A percentile compares a stretch with the other conserved stretches of the same genome.
phyloP scores from a whole-genome alignment of 1,140 invertebrate genomes.

The Listronotus oregonensis region DNA sequence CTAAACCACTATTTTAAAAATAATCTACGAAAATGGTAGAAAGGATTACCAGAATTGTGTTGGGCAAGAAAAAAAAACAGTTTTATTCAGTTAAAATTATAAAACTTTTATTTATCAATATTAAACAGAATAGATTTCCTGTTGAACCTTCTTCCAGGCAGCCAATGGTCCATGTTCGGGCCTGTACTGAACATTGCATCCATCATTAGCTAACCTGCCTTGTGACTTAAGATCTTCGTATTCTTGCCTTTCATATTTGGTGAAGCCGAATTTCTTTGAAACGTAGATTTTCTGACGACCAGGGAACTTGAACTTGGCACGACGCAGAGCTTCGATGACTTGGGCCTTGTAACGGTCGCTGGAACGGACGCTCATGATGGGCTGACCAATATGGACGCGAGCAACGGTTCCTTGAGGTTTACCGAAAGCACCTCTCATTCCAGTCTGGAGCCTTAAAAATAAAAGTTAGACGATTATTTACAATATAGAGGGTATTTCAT shows the following conservation, averaged over 20 bases:
- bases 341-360: slow-evolving; percentile 93
- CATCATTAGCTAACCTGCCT: slow-evolving; percentile 87
- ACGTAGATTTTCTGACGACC: slow-evolving; percentile 98
- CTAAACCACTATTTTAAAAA: too few relatives aligned
- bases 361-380: slow-evolving; percentile 97
- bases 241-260: slow-evolving; percentile 90
- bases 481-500: too few relatives aligned
- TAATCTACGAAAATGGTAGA: too few relatives aligned
- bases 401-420: slow-evolving; percentile 99
- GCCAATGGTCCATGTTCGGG: slow-evolving; percentile 90
- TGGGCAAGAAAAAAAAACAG: too few relatives aligned
- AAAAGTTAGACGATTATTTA: not conserved
- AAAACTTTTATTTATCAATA: not conserved
- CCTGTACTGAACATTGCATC: slow-evolving; percentile 91
- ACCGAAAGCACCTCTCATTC: slow-evolving; percentile 99
- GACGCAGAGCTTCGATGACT: slow-evolving; percentile 57
- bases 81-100: too few relatives aligned
- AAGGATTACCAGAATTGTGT: too few relatives aligned
- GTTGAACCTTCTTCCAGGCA: slow-evolving; percentile 84
- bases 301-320: slow-evolving; percentile 99
- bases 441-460: slow-evolving; percentile 91
- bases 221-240: slow-evolving; percentile 86
- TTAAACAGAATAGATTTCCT: slow-evolving; percentile 51
- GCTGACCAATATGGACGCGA: slow-evolving; percentile 95
- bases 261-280: slow-evolving; percentile 99